Evolutionary conservation across 2,888 invertebrate species (phyloP).

Genomic region (Ennomos fuscantarius): DNA sequence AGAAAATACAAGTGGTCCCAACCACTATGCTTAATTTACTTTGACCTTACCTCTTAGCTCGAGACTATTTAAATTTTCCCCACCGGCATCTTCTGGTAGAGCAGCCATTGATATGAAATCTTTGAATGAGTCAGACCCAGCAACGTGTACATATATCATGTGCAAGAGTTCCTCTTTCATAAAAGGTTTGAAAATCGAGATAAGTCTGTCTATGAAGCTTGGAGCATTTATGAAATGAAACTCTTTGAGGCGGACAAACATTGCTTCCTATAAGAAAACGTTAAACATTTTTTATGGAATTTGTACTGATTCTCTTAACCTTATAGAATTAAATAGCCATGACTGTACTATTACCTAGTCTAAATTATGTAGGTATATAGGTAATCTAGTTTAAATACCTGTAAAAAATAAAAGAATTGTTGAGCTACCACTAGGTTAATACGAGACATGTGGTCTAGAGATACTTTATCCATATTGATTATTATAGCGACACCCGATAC

Average conservation of each 20-base stretch:
- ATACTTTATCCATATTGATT: slow-evolving; percentile 87
- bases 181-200: slow-evolving; percentile 88
- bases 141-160: slow-evolving; percentile 81
- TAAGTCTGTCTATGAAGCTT: slow-evolving; percentile 87
- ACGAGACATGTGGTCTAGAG: slow-evolving; percentile 87
- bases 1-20: too few species aligned
- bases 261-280: slow-evolving; percentile 84
- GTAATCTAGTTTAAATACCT: slow-evolving; percentile 62
- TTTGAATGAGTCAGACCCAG: slow-evolving; percentile 68
- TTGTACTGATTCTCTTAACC: too few species aligned
- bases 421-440: slow-evolving; percentile 87
- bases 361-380: too few species aligned
- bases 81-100: slow-evolving; percentile 86
- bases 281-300: background rate
- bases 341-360: too few species aligned
- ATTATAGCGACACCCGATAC: slow-evolving; percentile 85
- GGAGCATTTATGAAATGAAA: slow-evolving; percentile 89
- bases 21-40: too few species aligned
- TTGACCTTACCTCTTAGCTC: slow-evolving; percentile 50
- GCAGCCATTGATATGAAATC: slow-evolving; percentile 82
- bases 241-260: slow-evolving; percentile 85
- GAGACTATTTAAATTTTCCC: slow-evolving; percentile 60
- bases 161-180: slow-evolving; percentile 87
- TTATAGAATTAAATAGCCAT: too few species aligned
- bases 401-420: slow-evolving; percentile 88